phyloP scores from a whole-genome alignment of 23 tunicate genomes.

The Trididemnum nubilum region DNA sequence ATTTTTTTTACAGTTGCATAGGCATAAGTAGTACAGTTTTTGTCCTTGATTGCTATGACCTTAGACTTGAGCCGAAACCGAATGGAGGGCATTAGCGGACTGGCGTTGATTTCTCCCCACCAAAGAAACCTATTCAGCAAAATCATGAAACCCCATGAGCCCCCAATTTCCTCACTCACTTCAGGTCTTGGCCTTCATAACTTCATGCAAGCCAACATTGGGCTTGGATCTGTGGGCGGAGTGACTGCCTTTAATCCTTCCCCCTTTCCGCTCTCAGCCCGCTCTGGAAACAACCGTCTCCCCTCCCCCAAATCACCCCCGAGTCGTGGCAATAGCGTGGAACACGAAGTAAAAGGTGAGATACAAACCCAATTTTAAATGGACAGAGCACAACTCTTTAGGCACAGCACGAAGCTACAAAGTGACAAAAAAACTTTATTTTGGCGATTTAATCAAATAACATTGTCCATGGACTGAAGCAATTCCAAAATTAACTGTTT shows the following conservation, averaged over 20 bases:
- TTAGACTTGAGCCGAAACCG: constrained; percentile 70
- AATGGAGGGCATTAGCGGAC: constrained; percentile 76
- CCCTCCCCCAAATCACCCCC: constrained; percentile 33
- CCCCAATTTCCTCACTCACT: constrained; percentile 24
- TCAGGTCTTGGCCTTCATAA: constrained; percentile 19
- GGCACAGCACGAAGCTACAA: too few relatives aligned
- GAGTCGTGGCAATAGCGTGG: background rate
- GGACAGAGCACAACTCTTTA: too few relatives aligned
- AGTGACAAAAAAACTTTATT: too few relatives aligned
- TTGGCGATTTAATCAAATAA: too few relatives aligned
- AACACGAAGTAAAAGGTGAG: constrained; percentile 41
- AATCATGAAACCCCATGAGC: constrained; percentile 39
- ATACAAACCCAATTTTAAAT: too few relatives aligned
- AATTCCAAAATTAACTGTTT: too few relatives aligned
- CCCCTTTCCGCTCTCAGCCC: background rate
- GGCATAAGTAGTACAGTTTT: too few relatives aligned
- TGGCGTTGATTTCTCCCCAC: constrained; percentile 60
- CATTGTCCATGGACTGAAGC: too few relatives aligned
- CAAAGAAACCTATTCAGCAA: constrained; percentile 48
- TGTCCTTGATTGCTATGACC: constrained; percentile 46
- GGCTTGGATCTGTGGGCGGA: constrained; percentile 21
- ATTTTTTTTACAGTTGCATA: too few relatives aligned
- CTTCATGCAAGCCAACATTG: constrained; percentile 31
- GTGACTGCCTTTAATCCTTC: background rate
- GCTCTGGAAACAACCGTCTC: background rate